Percentiles rank a stretch among this genome's conserved stretches.
Conservation (phyloP, 2,113 vertebrate species). For the Colaptes auratus region DNA sequence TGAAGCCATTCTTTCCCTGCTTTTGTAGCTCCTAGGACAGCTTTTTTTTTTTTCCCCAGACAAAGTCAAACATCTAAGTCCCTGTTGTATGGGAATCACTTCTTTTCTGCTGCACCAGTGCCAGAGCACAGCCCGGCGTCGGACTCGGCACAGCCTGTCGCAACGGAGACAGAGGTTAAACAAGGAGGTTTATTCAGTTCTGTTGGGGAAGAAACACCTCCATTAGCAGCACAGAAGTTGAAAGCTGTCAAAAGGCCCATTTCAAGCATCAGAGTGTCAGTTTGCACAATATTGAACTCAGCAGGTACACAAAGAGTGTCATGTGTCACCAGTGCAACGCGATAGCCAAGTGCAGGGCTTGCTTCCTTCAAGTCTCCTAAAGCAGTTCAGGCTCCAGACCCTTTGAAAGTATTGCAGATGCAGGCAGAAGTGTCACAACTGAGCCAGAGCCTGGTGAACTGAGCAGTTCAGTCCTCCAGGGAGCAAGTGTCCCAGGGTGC, state of each 20-base stretch:
- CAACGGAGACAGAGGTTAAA: slow-evolving; percentile 62
- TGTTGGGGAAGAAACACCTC: slow-evolving; percentile 61
- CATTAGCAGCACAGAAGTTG: slow-evolving; percentile 49
- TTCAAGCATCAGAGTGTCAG: slow-evolving; percentile 61
- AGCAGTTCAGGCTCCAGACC: slow-evolving; percentile 46
- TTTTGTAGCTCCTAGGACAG: slow-evolving; percentile 65
- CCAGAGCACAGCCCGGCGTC: neutral
- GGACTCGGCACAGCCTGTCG: slow-evolving; percentile 13
- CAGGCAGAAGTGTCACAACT: slow-evolving; percentile 46
- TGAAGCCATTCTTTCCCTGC: slow-evolving; percentile 53
- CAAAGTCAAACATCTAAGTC: slow-evolving; percentile 66
- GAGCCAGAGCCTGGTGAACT: slow-evolving; percentile 5
- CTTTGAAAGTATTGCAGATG: slow-evolving; percentile 63
- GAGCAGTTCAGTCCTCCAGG: slow-evolving; percentile 51
- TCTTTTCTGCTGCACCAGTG: slow-evolving; percentile 34
- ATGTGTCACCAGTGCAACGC: slow-evolving; percentile 23
- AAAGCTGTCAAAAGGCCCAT: slow-evolving; percentile 66
- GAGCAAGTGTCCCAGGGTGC: slow-evolving; percentile 32
- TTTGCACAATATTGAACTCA: slow-evolving; percentile 66
- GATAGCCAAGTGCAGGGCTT: slow-evolving; percentile 51
- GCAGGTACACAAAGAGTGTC: slow-evolving; percentile 61
- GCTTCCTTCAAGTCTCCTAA: slow-evolving; percentile 57
- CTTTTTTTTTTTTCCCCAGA: slow-evolving; percentile 51
- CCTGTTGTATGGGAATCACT: slow-evolving; percentile 16
- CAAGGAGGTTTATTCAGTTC: slow-evolving; percentile 65